phyloP scores from a whole-genome alignment of 1,140 invertebrate species.

The Macrosteles quadrilineatus region DNA sequence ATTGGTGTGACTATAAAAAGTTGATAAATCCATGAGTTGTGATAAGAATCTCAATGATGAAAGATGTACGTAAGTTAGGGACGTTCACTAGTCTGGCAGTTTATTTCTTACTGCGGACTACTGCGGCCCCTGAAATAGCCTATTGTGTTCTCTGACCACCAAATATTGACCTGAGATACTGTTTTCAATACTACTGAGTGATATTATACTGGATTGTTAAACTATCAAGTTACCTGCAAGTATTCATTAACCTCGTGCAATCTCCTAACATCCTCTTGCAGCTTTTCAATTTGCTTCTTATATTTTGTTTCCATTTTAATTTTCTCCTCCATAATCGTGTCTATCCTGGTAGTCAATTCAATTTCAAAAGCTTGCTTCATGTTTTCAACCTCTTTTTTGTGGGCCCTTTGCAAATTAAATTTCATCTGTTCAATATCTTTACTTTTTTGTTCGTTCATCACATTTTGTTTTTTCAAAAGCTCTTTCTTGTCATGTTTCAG shows the following conservation, averaged over 20 bases:
- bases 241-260: background rate
- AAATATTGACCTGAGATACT: too few species aligned
- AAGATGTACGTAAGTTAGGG: too few species aligned
- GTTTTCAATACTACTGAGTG: too few species aligned
- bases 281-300: conserved; percentile 2
- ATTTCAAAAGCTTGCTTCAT: conserved; percentile 13
- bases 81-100: too few species aligned
- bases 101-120: too few species aligned
- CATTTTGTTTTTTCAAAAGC: conserved; percentile 18
- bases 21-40: too few species aligned
- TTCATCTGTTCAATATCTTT: conserved; percentile 17
- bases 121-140: too few species aligned
- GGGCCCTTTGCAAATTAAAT: background rate
- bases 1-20: too few species aligned
- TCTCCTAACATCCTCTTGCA: background rate
- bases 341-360: conserved; percentile 1
- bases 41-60: too few species aligned
- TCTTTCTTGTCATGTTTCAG: conserved; percentile 12
- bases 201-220: too few species aligned
- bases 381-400: conserved; percentile 10
- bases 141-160: too few species aligned
- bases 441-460: background rate
- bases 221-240: too few species aligned
- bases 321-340: background rate
- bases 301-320: background rate